Base-by-base conservation (phyloP, 2,797 vertebrate species). In the Alauda arvensis region DNA sequence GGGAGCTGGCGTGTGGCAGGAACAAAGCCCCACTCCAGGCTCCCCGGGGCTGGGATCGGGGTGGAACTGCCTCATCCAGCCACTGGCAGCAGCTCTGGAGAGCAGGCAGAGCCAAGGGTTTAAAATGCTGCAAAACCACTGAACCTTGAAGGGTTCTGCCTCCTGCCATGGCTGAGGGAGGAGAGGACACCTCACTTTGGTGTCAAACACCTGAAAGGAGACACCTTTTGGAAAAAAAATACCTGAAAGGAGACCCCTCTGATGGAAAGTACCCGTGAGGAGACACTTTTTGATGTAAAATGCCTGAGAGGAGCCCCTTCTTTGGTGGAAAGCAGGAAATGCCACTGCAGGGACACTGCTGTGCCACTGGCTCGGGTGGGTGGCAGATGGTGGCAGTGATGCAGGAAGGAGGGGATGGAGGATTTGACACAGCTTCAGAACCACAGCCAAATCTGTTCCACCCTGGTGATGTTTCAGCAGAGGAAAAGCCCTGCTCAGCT, bases 101-200 rank as follows among this genome's bases (percentile, higher is more conserved):
- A 33, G 45, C 15, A 1, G 24, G 23, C 10, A 2, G 24, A 61
- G 37, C 15, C 20, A 29, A 42, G 9, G 0, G 25, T 2, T 29
- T 24, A 9, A 62, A 52, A 29, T 43, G 16, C 59, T 34, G 31
- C 20, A 1, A 15, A 52, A 43, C 15, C 46, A 29, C 57, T 2
- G 59, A 28, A 24, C 16, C 25, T 12, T 12, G 31, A 28, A 18
- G n/a, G n/a, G 48, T 26, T 52, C 48, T 76, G 48, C 59, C n/a
- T 34, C 59, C 59, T 52, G 39, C 59, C n/a, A 12, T 12, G 39
- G n/a, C 48, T 19, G 39, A 24, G 72, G n/a, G 48, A 43, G 31
- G 19, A n/a, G 34, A 60, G 34, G 33, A 72, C 17, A 59, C 16
- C 15, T 6, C 11, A 2, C 33, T 31, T 10, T 28, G n/a, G 14